Percentiles rank a stretch among this genome's conserved stretches.
These are phyloP conservation scores for Micromys minutus DNA, from an alignment of 2,113 vertebrate genomes.

Conservation along the genomic window DNA sequence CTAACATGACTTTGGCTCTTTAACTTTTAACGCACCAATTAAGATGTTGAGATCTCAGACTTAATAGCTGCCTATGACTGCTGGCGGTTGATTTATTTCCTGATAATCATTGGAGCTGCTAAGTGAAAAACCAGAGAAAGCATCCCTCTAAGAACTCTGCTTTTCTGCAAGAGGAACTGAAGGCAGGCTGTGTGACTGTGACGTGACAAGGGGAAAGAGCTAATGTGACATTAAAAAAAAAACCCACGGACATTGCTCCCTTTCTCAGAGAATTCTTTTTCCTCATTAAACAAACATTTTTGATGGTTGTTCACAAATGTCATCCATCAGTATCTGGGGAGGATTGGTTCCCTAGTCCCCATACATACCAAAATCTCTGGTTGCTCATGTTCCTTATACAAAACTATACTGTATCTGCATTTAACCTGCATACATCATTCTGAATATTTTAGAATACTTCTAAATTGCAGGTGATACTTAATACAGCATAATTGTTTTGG, in stretches of 20 bases:
- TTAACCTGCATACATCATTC: neutral
- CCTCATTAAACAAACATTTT: constrained; percentile 8
- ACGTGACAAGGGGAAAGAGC: fast-evolving
- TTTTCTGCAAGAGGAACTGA: neutral
- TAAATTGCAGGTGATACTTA: neutral
- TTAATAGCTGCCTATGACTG: constrained; percentile 77
- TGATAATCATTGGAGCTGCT: constrained; percentile 54
- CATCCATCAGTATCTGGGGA: neutral
- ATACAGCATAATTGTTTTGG: neutral
- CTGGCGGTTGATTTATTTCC: constrained; percentile 77
- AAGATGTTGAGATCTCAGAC: constrained; percentile 72
- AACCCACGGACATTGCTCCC: neutral
- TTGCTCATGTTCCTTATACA: neutral
- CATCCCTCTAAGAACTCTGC: constrained; percentile 42
- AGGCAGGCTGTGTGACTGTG: neutral
- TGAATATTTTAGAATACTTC: too few relatives aligned
- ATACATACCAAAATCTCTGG: neutral
- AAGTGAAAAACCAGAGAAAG: constrained; percentile 63
- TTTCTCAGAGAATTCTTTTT: constrained; percentile 1
- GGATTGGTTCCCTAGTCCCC: neutral
- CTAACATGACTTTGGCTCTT: constrained; percentile 74
- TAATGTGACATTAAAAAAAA: neutral
- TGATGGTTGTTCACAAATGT: neutral
- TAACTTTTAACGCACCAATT: constrained; percentile 82
- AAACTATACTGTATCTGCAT: neutral